Percentiles rank a stretch among this genome's conserved stretches.
These are phyloP conservation scores for Heteropelma amictum DNA, from an alignment of 2,888 invertebrate genomes.

Conservation along the genomic window DNA sequence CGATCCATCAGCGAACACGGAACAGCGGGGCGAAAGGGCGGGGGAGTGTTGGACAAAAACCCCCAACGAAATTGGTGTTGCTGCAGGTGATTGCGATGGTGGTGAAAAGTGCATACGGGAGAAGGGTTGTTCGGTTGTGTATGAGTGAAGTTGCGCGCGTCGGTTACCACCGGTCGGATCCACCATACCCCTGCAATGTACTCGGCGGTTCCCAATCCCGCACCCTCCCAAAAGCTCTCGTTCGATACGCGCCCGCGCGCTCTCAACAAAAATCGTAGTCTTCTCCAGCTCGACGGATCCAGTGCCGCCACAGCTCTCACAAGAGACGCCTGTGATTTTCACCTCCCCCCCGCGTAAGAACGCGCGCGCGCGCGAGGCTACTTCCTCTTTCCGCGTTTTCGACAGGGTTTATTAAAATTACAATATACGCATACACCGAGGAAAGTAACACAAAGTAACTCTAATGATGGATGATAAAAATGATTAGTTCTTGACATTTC, in stretches of 20 bases:
- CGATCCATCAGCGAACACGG: too few species aligned
- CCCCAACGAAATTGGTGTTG: conserved; percentile 5
- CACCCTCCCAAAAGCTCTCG: conserved; percentile 52
- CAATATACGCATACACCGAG: too few species aligned
- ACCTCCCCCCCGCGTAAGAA: too few species aligned
- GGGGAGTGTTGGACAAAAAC: too few species aligned
- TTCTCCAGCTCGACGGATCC: conserved; percentile 66
- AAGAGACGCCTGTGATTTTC: conserved; percentile 75
- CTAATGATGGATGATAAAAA: too few species aligned
- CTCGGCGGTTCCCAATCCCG: conserved; percentile 34
- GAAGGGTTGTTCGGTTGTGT: conserved; percentile 7
- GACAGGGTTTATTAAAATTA: conserved; percentile 48
- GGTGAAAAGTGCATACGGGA: conserved; percentile 37
- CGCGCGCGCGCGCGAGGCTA: conserved; percentile 53
- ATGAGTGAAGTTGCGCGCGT: conserved; percentile 35
- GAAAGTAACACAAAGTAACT: too few species aligned
- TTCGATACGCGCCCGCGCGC: conserved; percentile 72
- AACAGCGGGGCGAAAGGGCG: too few species aligned
- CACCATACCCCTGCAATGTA: too few species aligned
- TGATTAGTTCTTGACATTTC: too few species aligned
- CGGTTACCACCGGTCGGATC: too few species aligned
- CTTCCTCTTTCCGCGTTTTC: conserved; percentile 49
- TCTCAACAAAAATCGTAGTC: conserved; percentile 57
- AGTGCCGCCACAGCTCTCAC: conserved; percentile 76
- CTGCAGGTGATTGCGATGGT: conserved; percentile 35